Evolutionary conservation across 2,888 invertebrate genomes (phyloP), one percentile per base, ranked within the genome.

Genomic region (Sialis fuliginosa): DNA sequence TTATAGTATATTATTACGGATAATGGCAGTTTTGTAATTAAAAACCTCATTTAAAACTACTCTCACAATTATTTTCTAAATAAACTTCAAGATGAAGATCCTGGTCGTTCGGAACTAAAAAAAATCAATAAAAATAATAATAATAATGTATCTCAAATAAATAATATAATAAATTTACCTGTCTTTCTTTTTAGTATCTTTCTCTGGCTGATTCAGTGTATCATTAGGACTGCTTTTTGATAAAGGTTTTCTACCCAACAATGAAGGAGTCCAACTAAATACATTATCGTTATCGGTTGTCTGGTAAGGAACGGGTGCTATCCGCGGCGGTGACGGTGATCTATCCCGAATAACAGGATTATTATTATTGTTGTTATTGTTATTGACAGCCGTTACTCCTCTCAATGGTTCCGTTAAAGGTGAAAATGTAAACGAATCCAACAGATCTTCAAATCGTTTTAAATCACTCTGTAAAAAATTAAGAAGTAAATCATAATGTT

Each of bases 251-350:
- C 47, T 12, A 5, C 47, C 37, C 5, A 51, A 13, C 22, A 51
- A 32, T n/a, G 49, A 40, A 6, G 51, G 51, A 9, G 49, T 51
- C 51, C 51, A 51, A 43, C 49, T 51, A 12, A 51, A 51, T 1
- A 48, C 49, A 5, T 37, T 45, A 7, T 31, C 42, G n/a, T 8
- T 31, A 8, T 35, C 30, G 7, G 46, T 40, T 31, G 47, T 47
- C 9, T 48, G 46, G 12, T 41, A 44, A 6, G 51, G 51, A 6
- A 40, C 34, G 5, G 51, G 51, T 4, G 45, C 48, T 5, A 31
- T 31, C 32, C 51, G 10, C 1, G 49, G 49, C n/a, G 51, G 51
- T 4, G 49, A 47, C 4, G 48, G 48, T 1, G 50, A 39, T 6
- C 50, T 40, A 31, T 40, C 39, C 10, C 49, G 32, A 22, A 22